Evolutionary conservation across 2,113 vertebrate genomes (phyloP), one percentile per base, ranked within the genome.

Genomic region (Neodontobutis hainanensis): DNA sequence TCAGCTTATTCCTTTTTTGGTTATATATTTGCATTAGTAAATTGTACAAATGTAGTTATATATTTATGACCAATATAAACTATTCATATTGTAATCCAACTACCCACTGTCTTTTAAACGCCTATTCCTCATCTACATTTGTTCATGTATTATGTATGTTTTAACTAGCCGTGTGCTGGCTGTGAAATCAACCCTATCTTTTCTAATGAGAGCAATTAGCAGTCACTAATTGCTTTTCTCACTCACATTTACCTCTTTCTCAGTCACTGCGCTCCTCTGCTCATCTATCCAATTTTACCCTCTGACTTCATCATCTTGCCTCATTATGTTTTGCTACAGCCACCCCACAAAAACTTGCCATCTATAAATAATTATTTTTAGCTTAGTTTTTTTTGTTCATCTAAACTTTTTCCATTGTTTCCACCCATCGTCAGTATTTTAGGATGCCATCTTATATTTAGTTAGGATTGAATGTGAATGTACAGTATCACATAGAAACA

Each of bases 191-290:
- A 32, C 34, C 46, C 52, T 46, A 73, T 81, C 55, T 79, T 42
- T 40, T 70, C 65, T 83, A 83, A 89, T 89, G 71, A 90, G 80
- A 75, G 76, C 84, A 91, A 87, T 92, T 90, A 89, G 61, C 50
- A 7, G 8, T 65, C 68, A 47, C 72, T 91, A 87, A 90, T 89
- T 89, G 73, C 81, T 82, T 86, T 82, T 69, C 68, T 65, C 75
- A 15, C 68, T 63, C 36, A 59, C 76, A 0, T 62, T 48, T 47
- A 49, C 35, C 0, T 14, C 19, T 71, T 60, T 70, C 27, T 60
- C n/a, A 63, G 71, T 72, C 75, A 81, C 59, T 64, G 46, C 19
- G 38, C 64, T 47, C 43, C 53, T 46, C 42, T 71, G 48, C 52
- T 57, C 56, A 44, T 75, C 36, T 45, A 40, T 12, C 43, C 3